Percentiles rank a stretch among this genome's conserved stretches.
These are phyloP conservation scores for Leucophenga montana DNA, from an alignment of 2,888 invertebrate genomes.

Conservation along the genomic window DNA sequence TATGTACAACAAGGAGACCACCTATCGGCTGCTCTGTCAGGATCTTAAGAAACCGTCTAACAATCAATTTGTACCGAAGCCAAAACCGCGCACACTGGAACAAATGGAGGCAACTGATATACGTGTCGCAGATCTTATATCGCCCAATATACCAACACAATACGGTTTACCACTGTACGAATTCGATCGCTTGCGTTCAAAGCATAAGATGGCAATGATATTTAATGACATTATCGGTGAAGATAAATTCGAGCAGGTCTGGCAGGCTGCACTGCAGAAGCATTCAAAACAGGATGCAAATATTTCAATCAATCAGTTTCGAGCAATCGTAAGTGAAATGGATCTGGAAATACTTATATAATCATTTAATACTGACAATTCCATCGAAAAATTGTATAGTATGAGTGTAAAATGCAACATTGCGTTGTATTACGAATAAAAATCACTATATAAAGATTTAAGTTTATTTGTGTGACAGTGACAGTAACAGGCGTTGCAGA, in stretches of 20 bases:
- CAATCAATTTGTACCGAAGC: not conserved
- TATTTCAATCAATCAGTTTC: constrained; percentile 16
- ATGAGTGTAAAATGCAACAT: too few relatives aligned
- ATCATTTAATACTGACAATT: too few relatives aligned
- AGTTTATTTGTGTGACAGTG: too few relatives aligned
- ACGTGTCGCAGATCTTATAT: not conserved
- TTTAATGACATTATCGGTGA: not conserved
- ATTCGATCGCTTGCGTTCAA: not conserved
- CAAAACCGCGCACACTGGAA: not conserved
- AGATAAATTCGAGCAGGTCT: not conserved
- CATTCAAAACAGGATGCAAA: not conserved
- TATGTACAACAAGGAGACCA: constrained; percentile 55
- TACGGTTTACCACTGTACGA: not conserved
- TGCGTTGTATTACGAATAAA: too few relatives aligned
- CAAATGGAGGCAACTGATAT: not conserved
- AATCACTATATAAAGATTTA: too few relatives aligned
- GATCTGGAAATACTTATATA: not conserved
- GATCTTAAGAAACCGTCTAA: constrained; percentile 45
- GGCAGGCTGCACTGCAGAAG: not conserved
- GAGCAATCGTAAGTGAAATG: not conserved
- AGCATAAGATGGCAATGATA: not conserved
- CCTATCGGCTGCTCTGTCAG: constrained; percentile 60
- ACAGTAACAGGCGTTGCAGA: too few relatives aligned
- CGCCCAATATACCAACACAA: not conserved
- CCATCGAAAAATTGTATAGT: too few relatives aligned